Evolutionary conservation across 1,140 invertebrate genomes (phyloP).

Genomic region (Temnothorax curvispinosus): DNA sequence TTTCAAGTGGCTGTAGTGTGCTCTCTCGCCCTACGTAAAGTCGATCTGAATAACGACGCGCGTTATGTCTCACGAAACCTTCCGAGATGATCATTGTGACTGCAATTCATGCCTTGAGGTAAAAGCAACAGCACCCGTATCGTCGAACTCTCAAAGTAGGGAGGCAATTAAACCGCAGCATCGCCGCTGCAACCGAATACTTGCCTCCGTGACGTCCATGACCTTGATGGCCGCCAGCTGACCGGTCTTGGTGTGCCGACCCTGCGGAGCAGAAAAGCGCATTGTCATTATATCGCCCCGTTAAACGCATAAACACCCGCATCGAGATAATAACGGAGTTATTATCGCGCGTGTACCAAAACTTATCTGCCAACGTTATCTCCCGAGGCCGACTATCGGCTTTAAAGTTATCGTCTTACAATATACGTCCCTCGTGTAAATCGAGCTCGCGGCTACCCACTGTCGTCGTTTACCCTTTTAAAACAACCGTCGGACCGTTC

Average conservation of each 20-base stretch:
- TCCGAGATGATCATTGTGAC: background rate
- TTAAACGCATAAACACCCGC: background rate
- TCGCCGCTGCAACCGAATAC: conserved; percentile 64
- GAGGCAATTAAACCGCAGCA: conserved; percentile 9
- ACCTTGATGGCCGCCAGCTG: conserved; percentile 99
- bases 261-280: conserved; percentile 87
- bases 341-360: background rate
- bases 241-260: conserved; percentile 99
- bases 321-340: background rate
- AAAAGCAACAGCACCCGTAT: background rate
- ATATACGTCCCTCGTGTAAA: background rate
- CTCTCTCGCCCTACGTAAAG: background rate
- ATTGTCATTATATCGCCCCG: conserved; percentile 36
- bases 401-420: background rate
- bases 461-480: conserved; percentile 27
- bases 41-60: background rate
- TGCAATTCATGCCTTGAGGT: background rate
- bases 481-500: background rate
- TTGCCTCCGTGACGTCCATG: conserved; percentile 99
- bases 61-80: background rate
- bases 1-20: background rate
- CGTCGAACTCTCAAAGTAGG: background rate
- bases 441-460: background rate
- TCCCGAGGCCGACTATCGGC: background rate
- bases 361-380: background rate